Evolutionary conservation across 2,113 vertebrate species (phyloP).

Genomic region (Albula goreensis): DNA sequence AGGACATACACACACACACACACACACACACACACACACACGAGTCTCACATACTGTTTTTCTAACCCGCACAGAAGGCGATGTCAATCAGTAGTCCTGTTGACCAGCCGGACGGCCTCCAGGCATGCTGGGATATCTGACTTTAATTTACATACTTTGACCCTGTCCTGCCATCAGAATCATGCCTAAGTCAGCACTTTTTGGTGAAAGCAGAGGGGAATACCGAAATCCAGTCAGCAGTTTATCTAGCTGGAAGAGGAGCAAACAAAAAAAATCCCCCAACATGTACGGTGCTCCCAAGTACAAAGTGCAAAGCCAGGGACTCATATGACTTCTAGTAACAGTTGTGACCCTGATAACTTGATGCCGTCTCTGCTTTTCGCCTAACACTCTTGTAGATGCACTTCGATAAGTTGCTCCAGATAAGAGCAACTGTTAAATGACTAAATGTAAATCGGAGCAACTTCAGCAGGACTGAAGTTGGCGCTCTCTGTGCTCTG

Average conservation of each 20-base stretch:
- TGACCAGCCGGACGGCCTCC: neutral
- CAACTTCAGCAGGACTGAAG: too few relatives aligned
- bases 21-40: neutral
- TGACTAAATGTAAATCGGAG: too few relatives aligned
- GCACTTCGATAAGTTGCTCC: too few relatives aligned
- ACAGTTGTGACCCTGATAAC: too few relatives aligned
- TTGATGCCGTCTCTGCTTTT: too few relatives aligned
- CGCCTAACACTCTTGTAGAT: too few relatives aligned
- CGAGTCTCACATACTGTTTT: neutral
- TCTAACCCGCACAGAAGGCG: neutral
- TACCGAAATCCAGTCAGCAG: neutral
- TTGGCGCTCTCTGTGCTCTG: neutral
- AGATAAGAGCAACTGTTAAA: too few relatives aligned
- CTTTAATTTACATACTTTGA: slow-evolving; percentile 5
- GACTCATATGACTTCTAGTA: neutral
- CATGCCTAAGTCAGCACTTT: neutral
- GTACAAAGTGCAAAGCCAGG: neutral
- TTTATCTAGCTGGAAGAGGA: neutral
- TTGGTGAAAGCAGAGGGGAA: slow-evolving; percentile 1
- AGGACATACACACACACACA: neutral
- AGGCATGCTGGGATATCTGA: neutral
- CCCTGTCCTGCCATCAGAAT: too few relatives aligned
- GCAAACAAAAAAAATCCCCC: neutral
- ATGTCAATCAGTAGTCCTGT: neutral
- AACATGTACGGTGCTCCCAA: neutral